phyloP scores from a whole-genome alignment of 2,888 invertebrate species.

The Phortica okadai region DNA sequence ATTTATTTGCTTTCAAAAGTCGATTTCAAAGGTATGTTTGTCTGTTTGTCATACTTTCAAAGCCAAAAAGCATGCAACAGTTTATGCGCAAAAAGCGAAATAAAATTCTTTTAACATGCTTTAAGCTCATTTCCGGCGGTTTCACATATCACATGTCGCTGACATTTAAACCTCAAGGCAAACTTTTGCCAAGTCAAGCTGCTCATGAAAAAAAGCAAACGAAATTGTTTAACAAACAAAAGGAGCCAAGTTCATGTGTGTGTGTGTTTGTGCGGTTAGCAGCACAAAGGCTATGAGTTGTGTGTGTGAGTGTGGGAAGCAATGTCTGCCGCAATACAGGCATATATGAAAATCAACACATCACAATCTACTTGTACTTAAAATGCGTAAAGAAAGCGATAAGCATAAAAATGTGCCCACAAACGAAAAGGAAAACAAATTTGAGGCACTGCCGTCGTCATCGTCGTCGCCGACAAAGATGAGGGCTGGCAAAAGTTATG shows the following conservation, averaged over 20 bases:
- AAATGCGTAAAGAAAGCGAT: conserved; percentile 71
- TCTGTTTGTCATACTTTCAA: neutral
- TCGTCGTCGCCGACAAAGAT: neutral
- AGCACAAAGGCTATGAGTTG: neutral
- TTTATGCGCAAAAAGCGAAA: neutral
- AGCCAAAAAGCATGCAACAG: conserved; percentile 19
- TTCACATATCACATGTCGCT: conserved; percentile 13
- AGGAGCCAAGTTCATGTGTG: conserved; percentile 7
- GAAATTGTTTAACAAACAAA: conserved; percentile 26
- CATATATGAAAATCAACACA: conserved; percentile 69
- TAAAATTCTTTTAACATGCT: conserved; percentile 12
- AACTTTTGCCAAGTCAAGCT: conserved; percentile 1
- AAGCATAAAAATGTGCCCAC: conserved; percentile 47
- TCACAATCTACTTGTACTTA: conserved; percentile 69
- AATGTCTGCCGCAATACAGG: conserved; percentile 42
- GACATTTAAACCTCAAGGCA: conserved; percentile 26
- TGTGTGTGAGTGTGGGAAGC: neutral
- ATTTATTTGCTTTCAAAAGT: neutral
- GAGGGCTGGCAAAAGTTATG: conserved; percentile 17
- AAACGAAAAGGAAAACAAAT: neutral
- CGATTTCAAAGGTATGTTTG: neutral
- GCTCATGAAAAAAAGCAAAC: neutral
- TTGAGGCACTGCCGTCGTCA: neutral
- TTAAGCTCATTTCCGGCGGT: conserved; percentile 29
- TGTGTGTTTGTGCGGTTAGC: neutral